Base-by-base conservation (phyloP, 1,140 invertebrate species). In the Oncopodura yosiiana region DNA sequence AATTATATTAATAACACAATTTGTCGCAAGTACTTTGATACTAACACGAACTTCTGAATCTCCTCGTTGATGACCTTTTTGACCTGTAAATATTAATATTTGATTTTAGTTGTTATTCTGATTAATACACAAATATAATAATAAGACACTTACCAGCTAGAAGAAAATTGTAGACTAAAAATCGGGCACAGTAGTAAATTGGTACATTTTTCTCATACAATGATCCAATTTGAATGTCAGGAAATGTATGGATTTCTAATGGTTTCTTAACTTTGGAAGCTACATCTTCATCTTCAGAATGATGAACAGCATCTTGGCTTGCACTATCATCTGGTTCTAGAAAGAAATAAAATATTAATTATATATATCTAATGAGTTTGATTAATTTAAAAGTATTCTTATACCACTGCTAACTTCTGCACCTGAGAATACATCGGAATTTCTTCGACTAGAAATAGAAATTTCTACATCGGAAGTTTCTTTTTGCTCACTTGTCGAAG, bases 21-120 rank as follows among this genome's bases (percentile, higher is more conserved):
- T 79, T 3, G 92, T 66, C 1, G 87, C 84, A 29, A 89, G 75
- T 1, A 84, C 80, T 73, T 92, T 91, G 0, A 90, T 80, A 55
- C 87, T 91, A 14, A 93, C 85, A 29, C 88, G 74, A 9, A 87
- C 80, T 37, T 69, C 71, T 60, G 78, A 77, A 66, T 83, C 83
- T 12, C 80, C 69, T 43, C 84, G 76, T 36, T 81, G 67, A 26
- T 72, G 71, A 24, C 77, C 77, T 41, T 76, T 74, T 38, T 65
- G 64, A 14, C 61, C 61, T 59, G 32, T 8, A 27, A 38, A 21
- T 21, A 32, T 21, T 19, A 14, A 19, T 11, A 30, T 32, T 8
- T 18, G 18, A 44, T 1, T 3, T 6, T 27, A 44, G n/a, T 5
- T 11, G 23, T 34, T 37, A 43, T n/a, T 1, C 39, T 6, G 21